Conservation (phyloP, 1,140 invertebrate genomes). For the Drosophila kohkoa region DNA sequence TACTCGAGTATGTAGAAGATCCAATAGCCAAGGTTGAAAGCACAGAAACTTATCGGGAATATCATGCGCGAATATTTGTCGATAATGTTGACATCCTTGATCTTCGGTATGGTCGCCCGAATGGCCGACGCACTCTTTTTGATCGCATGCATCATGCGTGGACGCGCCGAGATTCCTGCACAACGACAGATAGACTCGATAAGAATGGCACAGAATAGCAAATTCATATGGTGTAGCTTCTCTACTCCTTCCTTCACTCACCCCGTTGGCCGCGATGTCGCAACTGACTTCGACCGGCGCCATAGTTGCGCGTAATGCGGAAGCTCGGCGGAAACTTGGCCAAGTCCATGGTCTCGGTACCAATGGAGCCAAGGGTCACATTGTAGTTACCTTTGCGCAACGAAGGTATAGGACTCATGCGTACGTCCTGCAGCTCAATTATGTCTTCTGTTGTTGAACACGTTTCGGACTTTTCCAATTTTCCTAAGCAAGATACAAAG, state of each 20-base stretch:
- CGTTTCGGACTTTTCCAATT: slow-evolving; percentile 79
- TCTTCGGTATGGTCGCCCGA: slow-evolving; percentile 93
- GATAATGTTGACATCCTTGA: slow-evolving; percentile 98
- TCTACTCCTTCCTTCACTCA: slow-evolving; percentile 54
- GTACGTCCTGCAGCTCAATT: slow-evolving; percentile 92
- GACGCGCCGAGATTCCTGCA: slow-evolving; percentile 85
- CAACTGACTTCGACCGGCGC: slow-evolving; percentile 86
- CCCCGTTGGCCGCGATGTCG: slow-evolving; percentile 87
- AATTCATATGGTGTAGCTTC: neutral
- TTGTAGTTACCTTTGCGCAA: slow-evolving; percentile 89
- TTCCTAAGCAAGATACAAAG: slow-evolving; percentile 49
- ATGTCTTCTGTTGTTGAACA: slow-evolving; percentile 88
- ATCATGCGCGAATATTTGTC: slow-evolving; percentile 97
- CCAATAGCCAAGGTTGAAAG: slow-evolving; percentile 98
- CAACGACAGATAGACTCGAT: neutral
- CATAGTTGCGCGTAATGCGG: slow-evolving; percentile 89
- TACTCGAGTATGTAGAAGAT: slow-evolving; percentile 94
- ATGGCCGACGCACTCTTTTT: slow-evolving; percentile 91
- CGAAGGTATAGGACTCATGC: slow-evolving; percentile 93
- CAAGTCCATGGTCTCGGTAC: slow-evolving; percentile 86
- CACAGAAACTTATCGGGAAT: slow-evolving; percentile 96
- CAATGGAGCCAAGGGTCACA: slow-evolving; percentile 78
- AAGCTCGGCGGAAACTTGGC: slow-evolving; percentile 92
- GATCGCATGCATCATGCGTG: slow-evolving; percentile 91
- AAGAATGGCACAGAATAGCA: no score